phyloP scores from a whole-genome alignment of 1,140 invertebrate genomes.

The Penaeus chinensis region DNA sequence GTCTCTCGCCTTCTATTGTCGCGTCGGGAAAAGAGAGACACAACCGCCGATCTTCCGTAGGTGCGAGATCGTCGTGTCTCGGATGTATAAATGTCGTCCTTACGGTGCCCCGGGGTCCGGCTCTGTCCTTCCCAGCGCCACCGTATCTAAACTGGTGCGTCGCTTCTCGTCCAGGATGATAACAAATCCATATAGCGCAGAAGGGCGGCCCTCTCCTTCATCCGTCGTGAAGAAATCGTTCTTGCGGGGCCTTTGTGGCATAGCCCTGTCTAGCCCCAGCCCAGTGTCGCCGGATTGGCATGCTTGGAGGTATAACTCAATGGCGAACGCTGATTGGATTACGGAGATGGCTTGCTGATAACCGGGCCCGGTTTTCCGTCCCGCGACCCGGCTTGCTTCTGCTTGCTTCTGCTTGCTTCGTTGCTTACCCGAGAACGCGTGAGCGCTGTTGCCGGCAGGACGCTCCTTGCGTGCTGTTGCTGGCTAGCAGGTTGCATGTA shows the following conservation, averaged over 20 bases:
- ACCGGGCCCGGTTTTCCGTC: constrained; percentile 40
- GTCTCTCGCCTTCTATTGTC: constrained; percentile 24
- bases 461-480: no score
- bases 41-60: neutral
- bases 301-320: constrained; percentile 52
- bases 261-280: constrained; percentile 23
- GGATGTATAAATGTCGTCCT: neutral
- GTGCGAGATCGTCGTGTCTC: neutral
- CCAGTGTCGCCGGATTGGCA: constrained; percentile 26
- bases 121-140: constrained; percentile 17
- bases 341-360: constrained; percentile 52
- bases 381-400: neutral
- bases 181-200: no score
- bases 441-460: no score
- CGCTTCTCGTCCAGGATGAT: neutral
- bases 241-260: no score
- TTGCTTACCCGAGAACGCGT: no score
- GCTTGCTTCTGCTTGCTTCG: no score
- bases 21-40: neutral
- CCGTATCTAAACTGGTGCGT: constrained; percentile 20
- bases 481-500: no score
- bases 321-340: constrained; percentile 50
- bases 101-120: neutral
- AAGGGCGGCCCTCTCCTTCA: no score
- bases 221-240: no score